Evolutionary conservation across 2,888 invertebrate genomes (phyloP).

Genomic region (Tachystola acroxantha): DNA sequence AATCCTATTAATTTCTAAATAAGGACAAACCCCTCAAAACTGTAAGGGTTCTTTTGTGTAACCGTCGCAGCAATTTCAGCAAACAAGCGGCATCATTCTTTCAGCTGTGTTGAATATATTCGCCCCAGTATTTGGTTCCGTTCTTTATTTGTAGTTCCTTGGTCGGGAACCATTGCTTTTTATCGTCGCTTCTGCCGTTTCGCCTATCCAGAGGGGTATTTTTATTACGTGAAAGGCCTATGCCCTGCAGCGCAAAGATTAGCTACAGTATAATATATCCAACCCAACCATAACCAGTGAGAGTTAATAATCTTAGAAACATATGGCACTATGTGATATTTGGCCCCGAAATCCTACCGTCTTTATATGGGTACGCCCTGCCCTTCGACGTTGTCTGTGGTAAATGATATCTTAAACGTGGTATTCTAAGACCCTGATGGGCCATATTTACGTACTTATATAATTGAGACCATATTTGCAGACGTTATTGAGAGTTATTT

Average conservation of each 20-base stretch:
- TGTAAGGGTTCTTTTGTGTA: constrained; percentile 5
- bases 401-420: too few species aligned
- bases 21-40: constrained; percentile 4
- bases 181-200: constrained; percentile 7
- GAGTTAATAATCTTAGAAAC: too few species aligned
- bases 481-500: too few species aligned
- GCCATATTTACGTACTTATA: too few species aligned
- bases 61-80: constrained; percentile 5
- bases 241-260: background rate
- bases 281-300: too few species aligned
- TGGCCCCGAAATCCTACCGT: too few species aligned
- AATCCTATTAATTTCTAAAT: constrained; percentile 12
- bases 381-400: too few species aligned
- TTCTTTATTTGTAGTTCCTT: constrained; percentile 7
- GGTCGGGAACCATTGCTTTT: constrained; percentile 11
- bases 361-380: too few species aligned
- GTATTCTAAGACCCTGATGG: too few species aligned
- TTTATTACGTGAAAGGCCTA: background rate
- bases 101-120: background rate
- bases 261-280: background rate
- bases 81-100: constrained; percentile 6
- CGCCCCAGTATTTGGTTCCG: constrained; percentile 4
- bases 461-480: too few species aligned
- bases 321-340: too few species aligned
- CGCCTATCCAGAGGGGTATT: constrained; percentile 4